These are phyloP conservation scores for Eolophus roseicapilla DNA, from an alignment of 2,113 vertebrate genomes.

Conservation along the genomic window DNA sequence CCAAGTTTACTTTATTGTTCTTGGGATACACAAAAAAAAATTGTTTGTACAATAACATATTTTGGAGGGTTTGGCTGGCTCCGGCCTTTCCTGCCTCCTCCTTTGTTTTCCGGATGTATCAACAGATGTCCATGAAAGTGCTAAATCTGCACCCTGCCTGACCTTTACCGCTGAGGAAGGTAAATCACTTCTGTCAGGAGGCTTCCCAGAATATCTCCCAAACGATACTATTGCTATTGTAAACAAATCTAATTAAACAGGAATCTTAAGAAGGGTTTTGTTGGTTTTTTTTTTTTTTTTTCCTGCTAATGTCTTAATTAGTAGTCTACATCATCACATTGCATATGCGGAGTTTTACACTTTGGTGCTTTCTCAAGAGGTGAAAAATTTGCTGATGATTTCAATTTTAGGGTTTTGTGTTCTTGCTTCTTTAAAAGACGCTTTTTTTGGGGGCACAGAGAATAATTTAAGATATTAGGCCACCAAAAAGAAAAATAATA, in stretches of 20 bases:
- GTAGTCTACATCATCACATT: rapidly evolving
- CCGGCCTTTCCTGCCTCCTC: slow-evolving; percentile 72
- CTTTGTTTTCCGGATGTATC: slow-evolving; percentile 70
- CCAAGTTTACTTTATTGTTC: slow-evolving; percentile 61
- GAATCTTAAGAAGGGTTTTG: background rate
- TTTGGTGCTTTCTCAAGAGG: background rate
- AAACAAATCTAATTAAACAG: slow-evolving; percentile 43
- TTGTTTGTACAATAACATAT: slow-evolving; percentile 27
- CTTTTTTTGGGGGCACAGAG: rapidly evolving
- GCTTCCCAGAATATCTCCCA: slow-evolving; percentile 36
- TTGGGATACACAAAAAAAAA: slow-evolving; percentile 29
- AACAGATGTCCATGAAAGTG: slow-evolving; percentile 68
- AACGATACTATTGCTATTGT: background rate
- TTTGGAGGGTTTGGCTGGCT: slow-evolving; percentile 49
- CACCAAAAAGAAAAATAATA: background rate
- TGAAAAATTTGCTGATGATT: background rate
- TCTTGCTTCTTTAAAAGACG: background rate
- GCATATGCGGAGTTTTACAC: background rate
- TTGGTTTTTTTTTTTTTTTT: no score
- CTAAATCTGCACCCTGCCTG: slow-evolving; percentile 67
- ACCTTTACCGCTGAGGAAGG: slow-evolving; percentile 63
- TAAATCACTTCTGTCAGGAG: slow-evolving; percentile 51
- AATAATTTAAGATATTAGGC: background rate
- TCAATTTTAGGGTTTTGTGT: background rate
- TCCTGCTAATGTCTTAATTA: background rate